A percentile compares a stretch with the other conserved stretches of the same genome.
Conservation (phyloP, 2,888 invertebrate species). For the Falcaria lacertinaria region DNA sequence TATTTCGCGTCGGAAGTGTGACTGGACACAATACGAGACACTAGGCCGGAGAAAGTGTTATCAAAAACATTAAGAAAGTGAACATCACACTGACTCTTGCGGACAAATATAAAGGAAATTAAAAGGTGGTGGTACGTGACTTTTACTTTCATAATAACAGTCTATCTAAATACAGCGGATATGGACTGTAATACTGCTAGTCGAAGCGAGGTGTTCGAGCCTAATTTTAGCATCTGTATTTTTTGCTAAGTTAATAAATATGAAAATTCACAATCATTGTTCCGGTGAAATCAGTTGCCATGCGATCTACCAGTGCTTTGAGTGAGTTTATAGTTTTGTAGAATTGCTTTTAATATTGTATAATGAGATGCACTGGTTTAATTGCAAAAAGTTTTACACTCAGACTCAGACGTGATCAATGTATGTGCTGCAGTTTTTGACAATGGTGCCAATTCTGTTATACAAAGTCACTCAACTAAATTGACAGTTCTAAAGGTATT, state of each 20-base stretch:
- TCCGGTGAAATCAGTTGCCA: neutral
- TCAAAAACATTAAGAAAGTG: neutral
- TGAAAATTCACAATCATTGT: neutral
- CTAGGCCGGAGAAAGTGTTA: neutral
- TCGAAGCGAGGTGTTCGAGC: slow-evolving; percentile 10
- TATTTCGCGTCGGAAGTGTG: neutral
- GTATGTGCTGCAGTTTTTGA: too few species aligned
- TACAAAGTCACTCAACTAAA: too few species aligned
- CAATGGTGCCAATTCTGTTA: too few species aligned
- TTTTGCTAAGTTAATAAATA: neutral
- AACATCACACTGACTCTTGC: neutral
- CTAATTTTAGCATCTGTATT: neutral
- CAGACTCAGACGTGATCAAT: too few species aligned
- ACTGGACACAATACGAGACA: neutral
- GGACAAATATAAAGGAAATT: slow-evolving; percentile 4
- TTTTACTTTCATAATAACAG: slow-evolving; percentile 22
- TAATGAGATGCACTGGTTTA: too few species aligned
- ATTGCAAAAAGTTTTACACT: too few species aligned
- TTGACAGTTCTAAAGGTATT: too few species aligned
- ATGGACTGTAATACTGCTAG: slow-evolving; percentile 1
- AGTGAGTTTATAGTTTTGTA: neutral
- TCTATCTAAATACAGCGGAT: slow-evolving; percentile 1
- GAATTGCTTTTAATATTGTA: too few species aligned
- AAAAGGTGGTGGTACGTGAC: slow-evolving; percentile 7
- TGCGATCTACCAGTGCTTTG: neutral